Evolutionary conservation across 1,140 invertebrate species (phyloP), one percentile per base, ranked within the genome.

Genomic region (Drosophila kepulauana): DNA sequence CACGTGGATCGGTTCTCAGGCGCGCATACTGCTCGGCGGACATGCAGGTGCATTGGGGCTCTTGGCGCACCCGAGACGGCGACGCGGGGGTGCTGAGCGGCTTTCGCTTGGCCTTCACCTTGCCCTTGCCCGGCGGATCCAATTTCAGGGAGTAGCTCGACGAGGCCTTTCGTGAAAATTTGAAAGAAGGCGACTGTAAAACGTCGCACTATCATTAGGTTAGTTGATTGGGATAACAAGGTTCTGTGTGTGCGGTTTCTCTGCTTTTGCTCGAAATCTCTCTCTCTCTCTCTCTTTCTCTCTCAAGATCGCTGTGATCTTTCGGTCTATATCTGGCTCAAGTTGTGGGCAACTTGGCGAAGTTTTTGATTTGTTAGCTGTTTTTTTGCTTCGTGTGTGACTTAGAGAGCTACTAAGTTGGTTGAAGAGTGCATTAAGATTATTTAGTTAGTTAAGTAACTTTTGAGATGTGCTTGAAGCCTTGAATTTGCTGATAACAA

Each of bases 141-240:
- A 98, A 94, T 94, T 98, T 97, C 78, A 99, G 95, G 81, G 98
- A 98, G 94, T 98, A 99, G 90, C 98, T 98, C 82, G 98, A 99
- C 70, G 97, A 98, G 81, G 98, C 97, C 95, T 99, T 99, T 92
- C 98, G 95, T 91, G 97, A 97, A 95, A 98, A 99, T 95, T 98
- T 99, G 95, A 98, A 98, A 92, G 97, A 97, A 90, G 97, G 98
- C 94, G 97, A 98, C 98, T 99, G 96, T 93, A 96, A 96, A 94
- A 94, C 93, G 93, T 94, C 94, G 94, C 93, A 94, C 94, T 94
- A 93, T 93, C 91, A 92, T 93, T 93, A 93, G 91, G 90, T 92
- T 92, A 92, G 92, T 92, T 92, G 92, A 86, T 92, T 93, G 92
- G 91, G 91, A 92, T 91, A 75, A 92, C 88, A 92, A 92, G 92